These are phyloP conservation scores for Siphamia tubifer DNA, from an alignment of 2,113 vertebrate species.

Conservation along the genomic window DNA sequence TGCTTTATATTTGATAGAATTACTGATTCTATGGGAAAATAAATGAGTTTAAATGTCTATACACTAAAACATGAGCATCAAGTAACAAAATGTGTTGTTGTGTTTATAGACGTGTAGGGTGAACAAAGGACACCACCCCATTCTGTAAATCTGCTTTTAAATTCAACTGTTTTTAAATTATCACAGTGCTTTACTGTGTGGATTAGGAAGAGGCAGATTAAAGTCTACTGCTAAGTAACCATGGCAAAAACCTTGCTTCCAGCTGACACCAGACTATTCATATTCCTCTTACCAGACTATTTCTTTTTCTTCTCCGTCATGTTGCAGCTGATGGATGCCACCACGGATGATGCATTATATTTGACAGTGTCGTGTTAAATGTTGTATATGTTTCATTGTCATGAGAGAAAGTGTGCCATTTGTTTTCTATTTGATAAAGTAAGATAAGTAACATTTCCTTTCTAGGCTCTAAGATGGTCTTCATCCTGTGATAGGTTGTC, in stretches of 20 bases:
- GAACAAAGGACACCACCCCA: background rate
- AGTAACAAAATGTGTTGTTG: background rate
- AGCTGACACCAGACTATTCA: constrained; percentile 54
- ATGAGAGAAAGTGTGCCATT: background rate
- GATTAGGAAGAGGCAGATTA: constrained; percentile 71
- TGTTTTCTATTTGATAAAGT: background rate
- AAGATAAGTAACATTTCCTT: background rate
- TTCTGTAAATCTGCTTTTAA: constrained; percentile 55
- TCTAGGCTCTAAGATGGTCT: too few relatives aligned
- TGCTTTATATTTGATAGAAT: background rate
- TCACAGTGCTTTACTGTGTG: constrained; percentile 52
- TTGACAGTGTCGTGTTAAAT: constrained; percentile 9
- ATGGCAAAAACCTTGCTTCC: constrained; percentile 49
- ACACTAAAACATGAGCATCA: background rate
- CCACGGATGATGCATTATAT: background rate
- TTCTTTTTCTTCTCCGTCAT: constrained; percentile 32
- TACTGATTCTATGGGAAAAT: background rate
- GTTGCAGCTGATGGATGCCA: constrained; percentile 19
- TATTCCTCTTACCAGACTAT: constrained; percentile 23
- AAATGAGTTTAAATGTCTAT: background rate
- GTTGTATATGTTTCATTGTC: constrained; percentile 2
- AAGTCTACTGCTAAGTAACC: constrained; percentile 52
- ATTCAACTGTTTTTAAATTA: constrained; percentile 60
- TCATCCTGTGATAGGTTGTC: too few relatives aligned
- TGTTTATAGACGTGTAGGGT: background rate